phyloP scores from a whole-genome alignment of 2,888 invertebrate genomes.

The Lithophane ornitopus region DNA sequence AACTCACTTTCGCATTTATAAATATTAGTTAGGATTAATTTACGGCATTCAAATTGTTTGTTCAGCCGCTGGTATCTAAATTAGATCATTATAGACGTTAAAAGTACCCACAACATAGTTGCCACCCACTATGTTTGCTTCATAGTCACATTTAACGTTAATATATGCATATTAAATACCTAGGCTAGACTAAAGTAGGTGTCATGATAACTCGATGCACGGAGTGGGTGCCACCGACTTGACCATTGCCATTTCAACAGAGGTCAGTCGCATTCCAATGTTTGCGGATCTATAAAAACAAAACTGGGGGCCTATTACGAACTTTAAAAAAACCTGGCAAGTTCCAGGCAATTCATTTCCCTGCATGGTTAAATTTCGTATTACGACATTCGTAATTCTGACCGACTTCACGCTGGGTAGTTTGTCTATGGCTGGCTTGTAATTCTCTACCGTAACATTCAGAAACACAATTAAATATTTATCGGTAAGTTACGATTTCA shows the following conservation, averaged over 20 bases:
- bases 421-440: too few species aligned
- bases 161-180: conserved; percentile 61
- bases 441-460: too few species aligned
- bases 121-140: conserved; percentile 47
- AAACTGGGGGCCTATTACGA: too few species aligned
- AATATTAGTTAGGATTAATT: neutral
- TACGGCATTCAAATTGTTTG: neutral
- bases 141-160: conserved; percentile 47
- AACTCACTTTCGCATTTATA: too few species aligned
- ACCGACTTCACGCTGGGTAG: too few species aligned
- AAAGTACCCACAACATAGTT: conserved; percentile 32
- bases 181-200: conserved; percentile 59
- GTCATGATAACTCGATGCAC: conserved; percentile 68
- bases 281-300: conserved; percentile 65
- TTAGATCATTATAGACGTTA: neutral
- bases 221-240: conserved; percentile 72
- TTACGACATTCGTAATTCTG: too few species aligned
- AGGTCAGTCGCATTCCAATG: conserved; percentile 75
- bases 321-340: too few species aligned
- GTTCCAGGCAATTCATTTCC: too few species aligned
- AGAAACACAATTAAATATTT: too few species aligned
- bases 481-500: too few species aligned
- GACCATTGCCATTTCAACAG: conserved; percentile 72
- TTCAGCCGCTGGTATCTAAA: neutral
- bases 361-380: too few species aligned